Evolutionary conservation across 2,888 invertebrate genomes (phyloP).

Genomic region (Pyrrhia umbra): DNA sequence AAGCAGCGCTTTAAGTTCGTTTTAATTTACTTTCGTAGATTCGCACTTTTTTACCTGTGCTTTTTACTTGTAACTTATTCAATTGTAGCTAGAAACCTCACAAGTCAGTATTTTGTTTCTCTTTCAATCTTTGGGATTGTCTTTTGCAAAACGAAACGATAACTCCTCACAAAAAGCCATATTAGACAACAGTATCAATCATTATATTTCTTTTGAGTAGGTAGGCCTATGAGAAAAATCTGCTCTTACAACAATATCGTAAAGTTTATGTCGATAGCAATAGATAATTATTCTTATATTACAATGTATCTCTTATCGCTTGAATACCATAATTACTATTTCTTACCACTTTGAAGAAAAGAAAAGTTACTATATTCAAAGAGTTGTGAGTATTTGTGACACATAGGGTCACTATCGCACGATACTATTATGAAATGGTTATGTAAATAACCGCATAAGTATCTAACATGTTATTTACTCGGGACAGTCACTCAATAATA

Average conservation of each 20-base stretch:
- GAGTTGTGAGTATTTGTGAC: slow-evolving; percentile 17
- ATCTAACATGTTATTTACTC: slow-evolving; percentile 55
- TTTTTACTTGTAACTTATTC: no score
- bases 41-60: no score
- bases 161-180: no score
- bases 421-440: slow-evolving; percentile 47
- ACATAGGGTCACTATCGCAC: slow-evolving; percentile 19
- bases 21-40: no score
- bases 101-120: no score
- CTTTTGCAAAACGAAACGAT: no score
- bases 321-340: slow-evolving; percentile 2
- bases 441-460: slow-evolving; percentile 48
- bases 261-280: slow-evolving; percentile 4
- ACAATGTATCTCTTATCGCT: slow-evolving; percentile 24
- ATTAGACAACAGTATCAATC: no score
- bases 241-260: background rate
- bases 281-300: slow-evolving; percentile 8
- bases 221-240: no score
- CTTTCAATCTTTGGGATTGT: no score
- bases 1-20: no score
- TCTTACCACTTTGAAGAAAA: background rate
- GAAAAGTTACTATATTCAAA: slow-evolving; percentile 20
- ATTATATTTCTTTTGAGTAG: background rate
- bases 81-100: no score
- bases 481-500: slow-evolving; percentile 49